Percentiles rank a stretch among this genome's conserved stretches.
Evolutionary conservation across 23 tunicate genomes (phyloP).

Genomic region (Phallusia fumigata): DNA sequence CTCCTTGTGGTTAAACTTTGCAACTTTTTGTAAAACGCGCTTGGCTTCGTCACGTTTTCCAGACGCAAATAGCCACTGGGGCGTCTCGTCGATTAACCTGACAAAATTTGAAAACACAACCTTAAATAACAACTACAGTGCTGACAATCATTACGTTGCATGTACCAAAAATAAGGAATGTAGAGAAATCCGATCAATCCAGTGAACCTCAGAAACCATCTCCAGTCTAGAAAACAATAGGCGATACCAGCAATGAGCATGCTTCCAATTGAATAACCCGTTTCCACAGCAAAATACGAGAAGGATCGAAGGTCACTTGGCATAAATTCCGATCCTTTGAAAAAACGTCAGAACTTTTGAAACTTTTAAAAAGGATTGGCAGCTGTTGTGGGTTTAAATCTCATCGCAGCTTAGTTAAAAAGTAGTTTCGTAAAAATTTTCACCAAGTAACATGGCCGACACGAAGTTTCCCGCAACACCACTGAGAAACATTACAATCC

Average conservation of each 20-base stretch:
- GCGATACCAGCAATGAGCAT: background rate
- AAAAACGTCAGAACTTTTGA: background rate
- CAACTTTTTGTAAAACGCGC: slow-evolving; percentile 11
- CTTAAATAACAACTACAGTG: no score
- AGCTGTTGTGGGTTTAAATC: no score
- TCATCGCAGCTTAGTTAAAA: no score
- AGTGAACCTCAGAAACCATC: slow-evolving; percentile 15
- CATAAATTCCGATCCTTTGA: slow-evolving; percentile 6
- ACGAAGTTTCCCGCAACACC: background rate
- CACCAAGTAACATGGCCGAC: background rate
- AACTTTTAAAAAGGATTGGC: no score
- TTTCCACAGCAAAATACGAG: slow-evolving; percentile 3
- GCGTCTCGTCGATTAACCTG: slow-evolving; percentile 11
- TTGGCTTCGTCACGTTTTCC: background rate
- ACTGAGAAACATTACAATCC: background rate
- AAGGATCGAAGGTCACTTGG: background rate
- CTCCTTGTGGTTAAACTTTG: slow-evolving; percentile 1
- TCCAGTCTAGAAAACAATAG: background rate
- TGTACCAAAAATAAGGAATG: slow-evolving; percentile 20
- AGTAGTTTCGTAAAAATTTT: no score
- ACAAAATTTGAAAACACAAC: background rate
- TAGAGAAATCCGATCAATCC: background rate
- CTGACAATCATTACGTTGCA: no score
- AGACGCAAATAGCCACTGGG: background rate
- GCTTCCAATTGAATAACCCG: slow-evolving; percentile 12